phyloP scores from a whole-genome alignment of 2,113 vertebrate genomes.

The Danionella cerebrum region DNA sequence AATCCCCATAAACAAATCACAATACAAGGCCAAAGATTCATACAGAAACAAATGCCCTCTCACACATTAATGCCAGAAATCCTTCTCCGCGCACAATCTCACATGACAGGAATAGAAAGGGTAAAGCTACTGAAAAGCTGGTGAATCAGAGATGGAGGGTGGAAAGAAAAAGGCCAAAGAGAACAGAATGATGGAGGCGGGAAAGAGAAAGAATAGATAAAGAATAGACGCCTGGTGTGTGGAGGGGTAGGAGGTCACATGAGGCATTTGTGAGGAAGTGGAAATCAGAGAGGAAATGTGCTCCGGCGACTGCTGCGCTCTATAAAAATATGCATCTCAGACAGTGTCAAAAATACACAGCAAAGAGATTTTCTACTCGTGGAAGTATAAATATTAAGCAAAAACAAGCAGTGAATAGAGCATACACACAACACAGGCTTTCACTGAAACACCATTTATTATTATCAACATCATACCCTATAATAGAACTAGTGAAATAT shows the following conservation, averaged over 20 bases:
- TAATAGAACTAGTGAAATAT: no score
- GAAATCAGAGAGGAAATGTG: constrained; percentile 4
- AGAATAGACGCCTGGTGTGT: not conserved
- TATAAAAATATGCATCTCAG: not conserved
- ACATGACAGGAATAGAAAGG: not conserved
- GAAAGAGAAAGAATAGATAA: constrained; percentile 7
- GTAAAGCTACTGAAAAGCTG: not conserved
- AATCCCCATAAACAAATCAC: not conserved
- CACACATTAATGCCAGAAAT: not conserved
- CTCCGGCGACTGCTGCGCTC: not conserved
- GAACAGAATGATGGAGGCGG: not conserved
- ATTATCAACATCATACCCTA: no score
- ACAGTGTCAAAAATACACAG: not conserved
- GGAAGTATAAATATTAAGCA: no score
- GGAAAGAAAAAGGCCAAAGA: not conserved
- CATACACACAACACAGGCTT: no score
- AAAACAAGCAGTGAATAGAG: no score
- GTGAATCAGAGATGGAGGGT: not conserved
- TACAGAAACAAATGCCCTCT: not conserved
- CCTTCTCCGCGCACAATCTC: not conserved
- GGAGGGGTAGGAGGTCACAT: not conserved
- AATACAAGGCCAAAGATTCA: not conserved
- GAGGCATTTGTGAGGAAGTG: not conserved
- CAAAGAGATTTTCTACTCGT: not conserved
- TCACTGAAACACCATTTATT: no score